These are phyloP conservation scores for Amphilophus citrinellus DNA, from an alignment of 2,113 vertebrate species.

Conservation along the genomic window DNA sequence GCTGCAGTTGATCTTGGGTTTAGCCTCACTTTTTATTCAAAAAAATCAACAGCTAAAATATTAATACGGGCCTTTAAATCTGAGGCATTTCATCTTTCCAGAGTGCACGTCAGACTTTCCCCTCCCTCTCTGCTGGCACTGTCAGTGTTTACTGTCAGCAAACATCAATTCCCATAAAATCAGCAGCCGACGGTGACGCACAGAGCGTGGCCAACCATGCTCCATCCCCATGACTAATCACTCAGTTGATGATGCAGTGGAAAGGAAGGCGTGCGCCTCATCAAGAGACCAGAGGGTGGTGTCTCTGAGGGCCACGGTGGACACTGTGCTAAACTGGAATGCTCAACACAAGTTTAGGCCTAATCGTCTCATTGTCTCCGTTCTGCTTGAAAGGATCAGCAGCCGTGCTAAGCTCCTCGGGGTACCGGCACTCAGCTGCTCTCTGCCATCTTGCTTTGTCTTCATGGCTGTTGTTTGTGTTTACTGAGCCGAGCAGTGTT, in stretches of 20 bases:
- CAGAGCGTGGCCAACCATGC: not conserved
- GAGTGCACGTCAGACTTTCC: not conserved
- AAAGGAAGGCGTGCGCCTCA: not conserved
- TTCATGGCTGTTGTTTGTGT: constrained; percentile 37
- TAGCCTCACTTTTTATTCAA: not conserved
- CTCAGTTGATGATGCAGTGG: constrained; percentile 19
- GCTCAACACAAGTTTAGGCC: constrained; percentile 64
- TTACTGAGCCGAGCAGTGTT: constrained; percentile 11
- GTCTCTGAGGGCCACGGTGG: constrained; percentile 41
- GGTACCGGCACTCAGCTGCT: constrained; percentile 58
- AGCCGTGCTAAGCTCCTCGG: constrained; percentile 63
- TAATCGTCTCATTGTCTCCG: constrained; percentile 75
- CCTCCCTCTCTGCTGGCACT: constrained; percentile 7
- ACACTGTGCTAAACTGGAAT: constrained; percentile 55
- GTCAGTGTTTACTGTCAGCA: constrained; percentile 23
- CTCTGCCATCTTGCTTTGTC: constrained; percentile 60
- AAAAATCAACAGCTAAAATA: constrained; percentile 4
- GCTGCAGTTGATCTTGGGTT: constrained; percentile 6
- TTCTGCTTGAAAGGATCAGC: constrained; percentile 75
- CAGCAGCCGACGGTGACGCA: constrained; percentile 14
- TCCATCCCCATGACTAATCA: constrained; percentile 38
- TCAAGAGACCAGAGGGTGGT: constrained; percentile 31
- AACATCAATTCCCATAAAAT: constrained; percentile 38
- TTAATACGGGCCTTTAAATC: not conserved
- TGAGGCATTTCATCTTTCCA: not conserved